Conservation (phyloP, 2,797 vertebrate genomes). For the Pseudomugil tenellus region DNA sequence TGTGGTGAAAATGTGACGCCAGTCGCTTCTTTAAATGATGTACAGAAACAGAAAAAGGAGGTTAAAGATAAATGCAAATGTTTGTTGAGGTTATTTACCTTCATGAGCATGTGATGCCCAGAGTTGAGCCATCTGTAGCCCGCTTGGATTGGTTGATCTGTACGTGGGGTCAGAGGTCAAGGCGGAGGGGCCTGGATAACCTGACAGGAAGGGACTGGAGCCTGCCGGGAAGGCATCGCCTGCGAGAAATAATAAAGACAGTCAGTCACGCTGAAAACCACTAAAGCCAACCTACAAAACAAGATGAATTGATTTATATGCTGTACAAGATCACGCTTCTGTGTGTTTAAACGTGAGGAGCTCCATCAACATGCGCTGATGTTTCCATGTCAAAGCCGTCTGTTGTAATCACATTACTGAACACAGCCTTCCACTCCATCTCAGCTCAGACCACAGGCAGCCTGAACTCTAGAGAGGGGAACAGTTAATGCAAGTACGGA, state of each 20-base stretch:
- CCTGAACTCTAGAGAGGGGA: constrained; percentile 21
- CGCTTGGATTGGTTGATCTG: constrained; percentile 84
- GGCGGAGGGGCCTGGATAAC: constrained; percentile 80
- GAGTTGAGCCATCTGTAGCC: constrained; percentile 88
- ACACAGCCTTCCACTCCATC: constrained; percentile 42
- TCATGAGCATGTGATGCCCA: constrained; percentile 83
- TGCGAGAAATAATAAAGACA: constrained; percentile 43
- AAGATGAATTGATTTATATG: constrained; percentile 20
- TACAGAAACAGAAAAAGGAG: constrained; percentile 1
- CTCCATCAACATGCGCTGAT: constrained; percentile 53
- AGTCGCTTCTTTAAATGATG: constrained; percentile 33
- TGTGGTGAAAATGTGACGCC: constrained; percentile 29
- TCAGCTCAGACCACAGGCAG: constrained; percentile 61
- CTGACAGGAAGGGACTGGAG: constrained; percentile 84
- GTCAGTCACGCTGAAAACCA: constrained; percentile 46
- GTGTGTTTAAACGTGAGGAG: constrained; percentile 14
- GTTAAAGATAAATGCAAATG: neutral
- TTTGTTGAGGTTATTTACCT: constrained; percentile 70
- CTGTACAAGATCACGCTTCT: constrained; percentile 24
- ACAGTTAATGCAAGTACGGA: constrained; percentile 44
- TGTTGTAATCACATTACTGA: constrained; percentile 68
- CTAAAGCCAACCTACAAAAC: constrained; percentile 37
- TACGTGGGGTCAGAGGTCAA: constrained; percentile 86
- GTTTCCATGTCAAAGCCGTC: constrained; percentile 32
- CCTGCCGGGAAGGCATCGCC: constrained; percentile 85